Base-by-base conservation (phyloP, 2,797 vertebrate genomes). In the Sphenodon punctatus region DNA sequence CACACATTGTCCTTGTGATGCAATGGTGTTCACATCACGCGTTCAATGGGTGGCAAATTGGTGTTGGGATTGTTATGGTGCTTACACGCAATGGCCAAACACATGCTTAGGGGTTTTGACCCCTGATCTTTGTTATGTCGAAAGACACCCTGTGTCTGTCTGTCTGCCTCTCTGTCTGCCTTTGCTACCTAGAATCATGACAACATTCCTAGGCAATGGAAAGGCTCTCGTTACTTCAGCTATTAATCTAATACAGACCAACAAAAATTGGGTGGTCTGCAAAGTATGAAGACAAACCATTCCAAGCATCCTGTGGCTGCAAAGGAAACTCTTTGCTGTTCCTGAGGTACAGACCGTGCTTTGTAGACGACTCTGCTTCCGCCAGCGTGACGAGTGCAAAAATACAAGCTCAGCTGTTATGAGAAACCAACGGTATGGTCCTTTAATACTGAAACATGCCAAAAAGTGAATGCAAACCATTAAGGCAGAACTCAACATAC, bases 191-290 rank as follows among this genome's bases (percentile, higher is more conserved):
- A 55, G 79, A 46, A 32, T 78, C 65, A 80, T 78, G 72, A 74
- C 46, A 41, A 42, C 71, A 81, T 66, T 67, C 46, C n/a, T n/a
- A n/a, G n/a, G n/a, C n/a, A n/a, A n/a, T 80, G 68, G 66, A 49
- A 75, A 69, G 83, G 59, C 45, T 63, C 59, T n/a, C n/a, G 32
- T 86, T 82, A 87, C 60, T 75, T 55, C 66, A 61, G 25, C 71
- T 68, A 86, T 86, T 73, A 75, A 61, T 61, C 71, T 64, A 79
- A 81, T 89, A 89, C 73, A 90, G 45, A 56, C 22, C 25, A 41
- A 59, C 77, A 48, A 48, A 87, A 56, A 70, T 70, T 8, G 19
- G 59, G 67, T 59, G 41, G 51, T 41, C 73, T 85, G 39, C 22
- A 83, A 84, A 85, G 15, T 8, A 39, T 23, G 46, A 11, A 56